phyloP scores from a whole-genome alignment of 2,113 vertebrate species.

The Tricholaema leucomelas region DNA sequence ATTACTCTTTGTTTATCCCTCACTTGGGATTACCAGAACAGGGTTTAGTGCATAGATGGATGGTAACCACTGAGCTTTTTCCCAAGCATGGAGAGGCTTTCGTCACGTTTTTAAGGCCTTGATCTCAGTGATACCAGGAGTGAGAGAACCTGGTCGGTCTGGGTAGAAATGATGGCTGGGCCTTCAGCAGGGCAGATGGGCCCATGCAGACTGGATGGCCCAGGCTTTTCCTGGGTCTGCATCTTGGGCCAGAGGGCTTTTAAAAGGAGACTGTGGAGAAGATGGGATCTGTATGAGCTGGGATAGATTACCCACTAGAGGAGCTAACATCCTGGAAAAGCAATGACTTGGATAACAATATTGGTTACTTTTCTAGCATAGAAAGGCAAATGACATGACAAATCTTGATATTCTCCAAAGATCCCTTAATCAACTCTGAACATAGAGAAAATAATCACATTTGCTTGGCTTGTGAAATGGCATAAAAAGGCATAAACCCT shows the following conservation, averaged over 20 bases:
- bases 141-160: not conserved
- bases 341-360: not conserved
- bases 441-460: not conserved
- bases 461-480: not conserved
- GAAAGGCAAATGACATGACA: not conserved
- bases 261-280: not conserved
- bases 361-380: not conserved
- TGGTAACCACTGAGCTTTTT: not conserved
- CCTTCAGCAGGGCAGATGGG: not conserved
- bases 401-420: not conserved
- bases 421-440: not conserved
- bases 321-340: not conserved
- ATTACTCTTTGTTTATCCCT: not conserved
- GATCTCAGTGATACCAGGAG: not conserved
- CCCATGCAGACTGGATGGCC: rapidly evolving
- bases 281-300: not conserved
- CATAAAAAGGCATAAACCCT: not conserved
- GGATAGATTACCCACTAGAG: not conserved
- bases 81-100: not conserved
- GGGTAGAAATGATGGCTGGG: not conserved
- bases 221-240: not conserved
- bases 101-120: not conserved
- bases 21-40: not conserved
- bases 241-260: not conserved
- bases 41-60: not conserved